Conservation (phyloP, 2,888 invertebrate species). For the Tinea trinotella region DNA sequence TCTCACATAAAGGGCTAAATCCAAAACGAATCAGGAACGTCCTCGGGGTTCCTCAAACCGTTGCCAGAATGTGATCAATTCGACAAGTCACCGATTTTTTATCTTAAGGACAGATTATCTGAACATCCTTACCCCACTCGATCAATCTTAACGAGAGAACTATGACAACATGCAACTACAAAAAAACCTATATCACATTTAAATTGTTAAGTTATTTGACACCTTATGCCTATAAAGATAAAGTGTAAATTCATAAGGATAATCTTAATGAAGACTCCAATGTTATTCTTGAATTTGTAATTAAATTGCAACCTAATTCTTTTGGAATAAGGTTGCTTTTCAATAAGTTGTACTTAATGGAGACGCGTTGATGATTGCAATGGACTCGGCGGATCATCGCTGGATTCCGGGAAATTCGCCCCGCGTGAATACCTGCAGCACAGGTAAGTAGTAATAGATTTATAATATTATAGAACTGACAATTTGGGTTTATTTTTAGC, state of each 20-base stretch:
- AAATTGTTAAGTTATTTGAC: conserved; percentile 22
- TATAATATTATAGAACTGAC: not conserved
- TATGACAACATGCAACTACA: conserved; percentile 30
- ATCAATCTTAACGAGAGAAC: conserved; percentile 68
- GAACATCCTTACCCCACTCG: conserved; percentile 65
- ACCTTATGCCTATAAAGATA: conserved; percentile 22
- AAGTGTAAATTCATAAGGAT: conserved; percentile 25
- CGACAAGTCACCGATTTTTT: conserved; percentile 70
- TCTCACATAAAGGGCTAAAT: not conserved
- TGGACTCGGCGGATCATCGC: conserved; percentile 67
- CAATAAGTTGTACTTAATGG: conserved; percentile 29
- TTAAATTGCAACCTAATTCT: conserved; percentile 27
- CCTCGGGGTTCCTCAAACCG: conserved; percentile 31
- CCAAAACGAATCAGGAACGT: conserved; percentile 15
- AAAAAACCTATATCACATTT: not conserved
- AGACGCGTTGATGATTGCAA: conserved; percentile 39
- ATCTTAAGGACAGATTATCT: conserved; percentile 60
- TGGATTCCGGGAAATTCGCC: conserved; percentile 70
- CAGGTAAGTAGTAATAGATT: conserved; percentile 44
- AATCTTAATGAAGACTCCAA: conserved; percentile 35
- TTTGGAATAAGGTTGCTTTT: conserved; percentile 23
- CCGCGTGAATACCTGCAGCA: conserved; percentile 68
- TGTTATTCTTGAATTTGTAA: not conserved
- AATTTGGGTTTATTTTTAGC: no score
- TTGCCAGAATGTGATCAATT: conserved; percentile 68